These are phyloP conservation scores for Amiota minor DNA, from an alignment of 2,888 invertebrate species.

Conservation along the genomic window DNA sequence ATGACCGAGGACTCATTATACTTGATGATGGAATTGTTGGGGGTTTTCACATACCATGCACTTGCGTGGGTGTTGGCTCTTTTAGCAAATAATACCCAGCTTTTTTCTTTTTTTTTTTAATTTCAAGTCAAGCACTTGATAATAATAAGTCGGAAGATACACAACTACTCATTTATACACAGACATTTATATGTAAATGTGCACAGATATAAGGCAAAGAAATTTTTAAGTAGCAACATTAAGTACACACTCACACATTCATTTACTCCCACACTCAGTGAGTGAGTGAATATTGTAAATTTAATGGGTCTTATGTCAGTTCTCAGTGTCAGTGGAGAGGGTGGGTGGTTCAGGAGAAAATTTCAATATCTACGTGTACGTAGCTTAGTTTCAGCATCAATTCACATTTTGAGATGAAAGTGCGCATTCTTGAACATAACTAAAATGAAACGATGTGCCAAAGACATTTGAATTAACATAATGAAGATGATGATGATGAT, in stretches of 20 bases:
- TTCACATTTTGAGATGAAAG: too few relatives aligned
- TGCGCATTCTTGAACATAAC: too few relatives aligned
- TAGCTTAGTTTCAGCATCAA: too few relatives aligned
- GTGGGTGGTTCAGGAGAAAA: too few relatives aligned
- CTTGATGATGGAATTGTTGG: conserved; percentile 7
- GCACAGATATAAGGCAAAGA: not conserved
- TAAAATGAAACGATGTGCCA: too few relatives aligned
- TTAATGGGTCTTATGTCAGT: conserved; percentile 1
- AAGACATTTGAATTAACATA: not conserved
- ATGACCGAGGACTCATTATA: conserved; percentile 13
- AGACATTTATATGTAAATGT: not conserved
- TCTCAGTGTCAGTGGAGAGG: too few relatives aligned
- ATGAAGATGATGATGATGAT: conserved; percentile 5
- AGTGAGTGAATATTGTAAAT: conserved; percentile 9
- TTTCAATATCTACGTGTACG: too few relatives aligned
- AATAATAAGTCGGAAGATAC: conserved; percentile 8
- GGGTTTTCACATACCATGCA: conserved; percentile 1
- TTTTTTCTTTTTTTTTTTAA: not conserved
- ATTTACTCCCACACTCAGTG: conserved; percentile 4
- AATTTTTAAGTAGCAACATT: conserved; percentile 22
- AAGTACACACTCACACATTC: not conserved
- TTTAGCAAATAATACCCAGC: not conserved
- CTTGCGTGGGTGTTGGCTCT: conserved; percentile 3
- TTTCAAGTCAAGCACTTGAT: conserved; percentile 1
- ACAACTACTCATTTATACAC: not conserved